Conservation (phyloP, 2,113 vertebrate species). For the Epinephelus cyanopodus region DNA sequence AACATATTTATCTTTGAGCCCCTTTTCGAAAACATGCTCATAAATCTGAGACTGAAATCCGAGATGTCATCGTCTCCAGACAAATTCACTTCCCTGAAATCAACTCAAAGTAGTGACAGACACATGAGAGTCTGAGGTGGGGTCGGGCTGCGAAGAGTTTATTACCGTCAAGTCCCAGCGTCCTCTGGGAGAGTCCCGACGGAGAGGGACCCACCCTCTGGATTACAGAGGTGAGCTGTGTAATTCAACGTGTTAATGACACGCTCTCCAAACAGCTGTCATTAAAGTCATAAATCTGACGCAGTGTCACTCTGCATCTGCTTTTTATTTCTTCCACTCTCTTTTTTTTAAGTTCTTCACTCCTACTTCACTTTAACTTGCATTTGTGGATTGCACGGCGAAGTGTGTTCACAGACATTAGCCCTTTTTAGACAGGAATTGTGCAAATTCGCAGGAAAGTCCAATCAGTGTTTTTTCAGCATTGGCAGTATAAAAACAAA, state of each 20-base stretch:
- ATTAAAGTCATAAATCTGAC: conserved; percentile 31
- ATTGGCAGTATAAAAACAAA: too few species aligned
- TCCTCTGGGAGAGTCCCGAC: conserved; percentile 12
- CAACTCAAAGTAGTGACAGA: neutral
- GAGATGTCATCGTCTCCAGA: too few species aligned
- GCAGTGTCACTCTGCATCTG: neutral
- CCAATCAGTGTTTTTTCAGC: too few species aligned
- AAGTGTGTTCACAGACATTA: too few species aligned
- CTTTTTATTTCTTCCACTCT: neutral
- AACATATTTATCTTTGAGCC: too few species aligned
- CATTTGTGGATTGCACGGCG: too few species aligned
- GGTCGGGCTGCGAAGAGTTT: neutral
- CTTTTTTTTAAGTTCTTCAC: neutral
- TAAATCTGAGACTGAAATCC: too few species aligned
- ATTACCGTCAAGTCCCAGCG: conserved; percentile 8
- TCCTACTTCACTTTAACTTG: too few species aligned
- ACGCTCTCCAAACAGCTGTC: conserved; percentile 19
- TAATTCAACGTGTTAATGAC: conserved; percentile 61
- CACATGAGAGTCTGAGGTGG: neutral
- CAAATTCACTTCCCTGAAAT: neutral
- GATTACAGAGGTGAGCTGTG: conserved; percentile 51
- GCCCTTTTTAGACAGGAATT: too few species aligned
- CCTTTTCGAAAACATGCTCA: too few species aligned
- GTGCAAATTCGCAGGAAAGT: too few species aligned
- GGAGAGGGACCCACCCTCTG: conserved; percentile 19